A percentile compares a stretch with the other conserved stretches of the same genome.
phyloP scores from a whole-genome alignment of 2,888 invertebrate species.

The Synanthedon vespiformis region DNA sequence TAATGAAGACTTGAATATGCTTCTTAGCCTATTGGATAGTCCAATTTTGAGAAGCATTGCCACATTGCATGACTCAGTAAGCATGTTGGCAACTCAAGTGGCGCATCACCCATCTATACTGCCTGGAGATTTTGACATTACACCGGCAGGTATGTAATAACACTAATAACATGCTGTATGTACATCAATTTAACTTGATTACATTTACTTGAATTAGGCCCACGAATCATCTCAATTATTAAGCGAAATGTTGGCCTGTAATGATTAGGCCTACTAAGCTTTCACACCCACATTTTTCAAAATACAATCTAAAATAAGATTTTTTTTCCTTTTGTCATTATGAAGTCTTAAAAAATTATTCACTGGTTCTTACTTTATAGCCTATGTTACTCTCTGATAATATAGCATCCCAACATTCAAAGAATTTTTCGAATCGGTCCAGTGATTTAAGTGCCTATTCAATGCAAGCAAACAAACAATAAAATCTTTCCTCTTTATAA shows the following conservation, averaged over 20 bases:
- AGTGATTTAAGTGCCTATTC: no score
- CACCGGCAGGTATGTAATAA: slow-evolving; percentile 73
- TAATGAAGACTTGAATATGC: slow-evolving; percentile 83
- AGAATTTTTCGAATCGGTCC: no score
- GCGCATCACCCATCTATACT: slow-evolving; percentile 92
- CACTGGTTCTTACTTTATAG: no score
- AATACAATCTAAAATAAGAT: no score
- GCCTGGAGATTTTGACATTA: slow-evolving; percentile 94
- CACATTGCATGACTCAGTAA: slow-evolving; percentile 90
- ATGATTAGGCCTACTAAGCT: not conserved
- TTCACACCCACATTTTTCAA: no score
- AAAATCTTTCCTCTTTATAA: no score
- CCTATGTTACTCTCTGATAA: no score
- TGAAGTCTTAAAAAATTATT: no score
- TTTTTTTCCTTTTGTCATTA: no score
- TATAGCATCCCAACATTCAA: no score
- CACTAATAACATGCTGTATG: not conserved
- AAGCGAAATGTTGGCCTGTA: not conserved
- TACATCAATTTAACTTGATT: no score
- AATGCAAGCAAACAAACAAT: no score
- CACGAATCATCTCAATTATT: not conserved
- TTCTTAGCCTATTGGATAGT: slow-evolving; percentile 87
- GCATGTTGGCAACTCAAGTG: slow-evolving; percentile 87
- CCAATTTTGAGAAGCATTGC: slow-evolving; percentile 92
- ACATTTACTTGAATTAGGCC: not conserved